Conservation (phyloP, 2,113 vertebrate species). For the Polyodon spathula region DNA sequence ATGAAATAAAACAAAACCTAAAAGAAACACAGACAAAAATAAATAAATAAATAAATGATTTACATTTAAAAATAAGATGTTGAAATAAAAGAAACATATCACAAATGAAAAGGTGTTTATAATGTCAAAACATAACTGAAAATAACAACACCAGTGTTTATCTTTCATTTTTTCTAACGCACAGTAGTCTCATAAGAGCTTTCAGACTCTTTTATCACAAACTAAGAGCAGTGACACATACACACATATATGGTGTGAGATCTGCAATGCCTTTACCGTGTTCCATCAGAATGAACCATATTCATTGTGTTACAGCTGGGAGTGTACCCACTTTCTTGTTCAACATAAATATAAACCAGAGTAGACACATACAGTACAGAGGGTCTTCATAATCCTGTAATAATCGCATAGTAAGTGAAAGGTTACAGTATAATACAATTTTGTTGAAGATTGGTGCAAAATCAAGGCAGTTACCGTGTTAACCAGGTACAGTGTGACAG, state of each 20-base stretch:
- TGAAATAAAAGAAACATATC: constrained; percentile 12
- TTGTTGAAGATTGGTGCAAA: too few relatives aligned
- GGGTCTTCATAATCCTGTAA: too few relatives aligned
- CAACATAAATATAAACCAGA: neutral
- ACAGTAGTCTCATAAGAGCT: neutral
- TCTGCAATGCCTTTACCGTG: too few relatives aligned
- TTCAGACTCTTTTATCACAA: too few relatives aligned
- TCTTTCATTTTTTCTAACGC: neutral
- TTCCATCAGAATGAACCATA: neutral
- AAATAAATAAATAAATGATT: constrained; percentile 38
- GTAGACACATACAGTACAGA: neutral
- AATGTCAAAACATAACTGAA: constrained; percentile 5
- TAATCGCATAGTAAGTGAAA: too few relatives aligned
- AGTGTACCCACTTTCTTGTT: neutral
- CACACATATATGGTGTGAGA: too few relatives aligned
- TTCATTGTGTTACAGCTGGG: neutral
- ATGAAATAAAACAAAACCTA: constrained; percentile 97
- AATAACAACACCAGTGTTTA: neutral
- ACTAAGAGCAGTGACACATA: too few relatives aligned
- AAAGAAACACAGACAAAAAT: constrained; percentile 76
- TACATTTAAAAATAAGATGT: constrained; percentile 32
- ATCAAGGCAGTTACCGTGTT: too few relatives aligned
- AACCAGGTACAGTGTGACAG: too few relatives aligned
- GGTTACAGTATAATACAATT: too few relatives aligned
- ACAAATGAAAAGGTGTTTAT: neutral